Base-by-base conservation (phyloP, 2,888 invertebrate genomes). In the Tetheella fluctuosa region DNA sequence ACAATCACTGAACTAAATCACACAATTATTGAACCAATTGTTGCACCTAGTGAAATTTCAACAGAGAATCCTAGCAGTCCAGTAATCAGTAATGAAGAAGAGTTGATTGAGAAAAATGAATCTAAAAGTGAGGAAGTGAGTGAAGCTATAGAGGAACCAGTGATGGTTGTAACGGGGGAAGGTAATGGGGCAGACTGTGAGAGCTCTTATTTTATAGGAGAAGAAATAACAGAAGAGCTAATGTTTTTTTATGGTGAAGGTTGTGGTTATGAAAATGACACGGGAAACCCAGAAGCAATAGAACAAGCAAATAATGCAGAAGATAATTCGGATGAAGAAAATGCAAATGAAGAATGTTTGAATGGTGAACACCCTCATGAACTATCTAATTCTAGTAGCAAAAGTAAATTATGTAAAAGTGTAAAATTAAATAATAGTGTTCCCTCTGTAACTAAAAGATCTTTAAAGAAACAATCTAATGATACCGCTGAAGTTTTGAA, bases 211-310 rank as follows among this genome's bases (percentile, higher is more conserved):
- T 76, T 89, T 61, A 75, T 96, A 57, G 95, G 96, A 28, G 97
- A 97, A 77, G 94, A 94, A 69, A 95, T 97, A 59, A 95, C 95
- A 76, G 97, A 97, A 86, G 94, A 95, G 0, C 89, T 96, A 0
- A 92, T 96, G 89, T 95, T 94, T 83, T 93, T 97, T 77, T 94
- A 91, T 71, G 97, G 97, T 0, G 95, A 95, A 76, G 97, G 97
- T 52, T 94, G 86, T 71, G 97, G 97, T 5, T 89, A 83, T 23
- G 96, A 96, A 30, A 97, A 96, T 80, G 92, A 95, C 62, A 96
- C 96, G 5, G 97, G 97, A 1, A 97, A 97, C 86, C 94, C 91
- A 52, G 91, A 90, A 71, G 74, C 73, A 59, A 71, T 82, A 64
- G 83, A 86, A 71, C 77, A 88, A 73, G 75, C 76, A 58, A 79